phyloP scores from a whole-genome alignment of 2,888 invertebrate genomes.

The Acanthosoma haemorrhoidale region DNA sequence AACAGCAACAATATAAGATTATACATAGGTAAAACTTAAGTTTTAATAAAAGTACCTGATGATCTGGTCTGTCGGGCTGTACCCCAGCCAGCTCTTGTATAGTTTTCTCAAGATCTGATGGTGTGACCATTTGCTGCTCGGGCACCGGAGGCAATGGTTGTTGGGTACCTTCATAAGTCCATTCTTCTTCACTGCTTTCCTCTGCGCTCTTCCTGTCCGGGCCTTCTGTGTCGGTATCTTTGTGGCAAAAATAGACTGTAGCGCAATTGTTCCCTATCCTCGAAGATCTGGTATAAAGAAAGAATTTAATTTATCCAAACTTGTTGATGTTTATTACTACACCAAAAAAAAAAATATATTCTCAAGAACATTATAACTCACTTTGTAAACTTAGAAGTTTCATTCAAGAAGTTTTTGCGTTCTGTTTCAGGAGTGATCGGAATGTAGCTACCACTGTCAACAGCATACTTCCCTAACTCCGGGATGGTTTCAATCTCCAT shows the following conservation, averaged over 20 bases:
- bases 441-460: background rate
- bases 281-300: conserved; percentile 55
- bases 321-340: background rate
- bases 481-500: conserved; percentile 26
- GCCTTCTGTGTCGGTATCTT: conserved; percentile 77
- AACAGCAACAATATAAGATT: too few species aligned
- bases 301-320: background rate
- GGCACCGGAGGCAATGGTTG: background rate
- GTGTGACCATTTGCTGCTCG: conserved; percentile 21
- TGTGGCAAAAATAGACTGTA: conserved; percentile 79
- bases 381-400: conserved; percentile 46
- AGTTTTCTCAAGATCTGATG: conserved; percentile 31
- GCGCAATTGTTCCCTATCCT: conserved; percentile 69
- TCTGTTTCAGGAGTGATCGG: conserved; percentile 30
- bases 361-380: conserved; percentile 28
- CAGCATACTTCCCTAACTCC: background rate
- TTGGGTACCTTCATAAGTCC: conserved; percentile 53
- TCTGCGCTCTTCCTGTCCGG: conserved; percentile 52
- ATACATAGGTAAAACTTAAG: too few species aligned
- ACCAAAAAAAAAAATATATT: background rate
- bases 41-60: conserved; percentile 18
- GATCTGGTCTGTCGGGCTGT: conserved; percentile 28
- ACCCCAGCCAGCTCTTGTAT: conserved; percentile 39
- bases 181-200: conserved; percentile 61
- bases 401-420: conserved; percentile 42